phyloP scores from a whole-genome alignment of 2,888 invertebrate species.

The Lypha dubia region DNA sequence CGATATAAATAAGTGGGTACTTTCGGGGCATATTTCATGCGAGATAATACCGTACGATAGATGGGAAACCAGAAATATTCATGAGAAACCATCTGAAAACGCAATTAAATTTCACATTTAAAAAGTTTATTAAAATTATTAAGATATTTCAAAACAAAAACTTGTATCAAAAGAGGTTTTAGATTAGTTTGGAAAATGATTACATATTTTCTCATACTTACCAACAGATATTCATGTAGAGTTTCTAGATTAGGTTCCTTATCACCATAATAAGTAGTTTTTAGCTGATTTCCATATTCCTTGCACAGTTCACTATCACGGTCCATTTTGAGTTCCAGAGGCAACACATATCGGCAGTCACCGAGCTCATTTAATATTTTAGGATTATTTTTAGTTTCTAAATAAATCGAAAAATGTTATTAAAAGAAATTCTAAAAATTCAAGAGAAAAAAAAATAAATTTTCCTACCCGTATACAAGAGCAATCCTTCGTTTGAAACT shows the following conservation, averaged over 20 bases:
- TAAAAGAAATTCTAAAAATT: too few relatives aligned
- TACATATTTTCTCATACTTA: constrained; percentile 69
- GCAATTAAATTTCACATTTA: background rate
- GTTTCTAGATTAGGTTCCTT: constrained; percentile 81
- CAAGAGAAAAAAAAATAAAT: background rate
- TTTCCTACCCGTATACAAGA: constrained; percentile 78
- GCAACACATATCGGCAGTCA: constrained; percentile 81
- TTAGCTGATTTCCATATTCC: constrained; percentile 80
- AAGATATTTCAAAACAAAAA: too few relatives aligned
- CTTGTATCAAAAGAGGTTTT: too few relatives aligned
- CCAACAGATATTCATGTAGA: constrained; percentile 81
- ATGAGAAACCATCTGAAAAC: constrained; percentile 82
- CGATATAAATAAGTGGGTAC: constrained; percentile 82
- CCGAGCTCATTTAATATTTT: constrained; percentile 80
- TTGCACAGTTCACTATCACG: constrained; percentile 79
- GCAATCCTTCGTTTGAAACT: constrained; percentile 82
- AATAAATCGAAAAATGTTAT: background rate
- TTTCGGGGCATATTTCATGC: constrained; percentile 77
- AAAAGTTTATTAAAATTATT: background rate
- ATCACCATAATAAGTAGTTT: constrained; percentile 79
- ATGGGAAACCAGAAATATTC: constrained; percentile 83
- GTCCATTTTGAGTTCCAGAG: constrained; percentile 81
- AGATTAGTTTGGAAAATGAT: too few relatives aligned
- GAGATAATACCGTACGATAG: constrained; percentile 81
- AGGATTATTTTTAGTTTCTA: constrained; percentile 79